These are phyloP conservation scores for Plebejus anna DNA, from an alignment of 2,888 invertebrate genomes.

Conservation along the genomic window DNA sequence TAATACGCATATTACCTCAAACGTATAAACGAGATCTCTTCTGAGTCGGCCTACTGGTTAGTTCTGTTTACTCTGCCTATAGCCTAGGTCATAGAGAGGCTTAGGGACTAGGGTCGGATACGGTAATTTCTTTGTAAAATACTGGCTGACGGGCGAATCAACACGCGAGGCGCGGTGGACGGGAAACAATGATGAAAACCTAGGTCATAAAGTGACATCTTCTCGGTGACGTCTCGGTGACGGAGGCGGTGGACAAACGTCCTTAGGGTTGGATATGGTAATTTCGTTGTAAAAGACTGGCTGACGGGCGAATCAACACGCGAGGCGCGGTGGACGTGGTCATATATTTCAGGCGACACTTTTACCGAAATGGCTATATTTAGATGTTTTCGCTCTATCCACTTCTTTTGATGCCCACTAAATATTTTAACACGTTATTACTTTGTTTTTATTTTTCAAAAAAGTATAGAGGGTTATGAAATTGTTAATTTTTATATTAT, in stretches of 20 bases:
- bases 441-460: background rate
- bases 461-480: no score
- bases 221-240: no score
- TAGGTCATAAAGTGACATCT: no score
- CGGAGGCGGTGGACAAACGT: no score
- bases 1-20: no score
- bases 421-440: background rate
- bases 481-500: background rate
- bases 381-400: background rate
- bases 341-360: background rate
- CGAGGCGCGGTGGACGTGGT: background rate
- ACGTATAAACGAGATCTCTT: no score
- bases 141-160: background rate
- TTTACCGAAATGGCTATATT: background rate
- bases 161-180: conserved; percentile 9
- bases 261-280: background rate
- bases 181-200: no score
- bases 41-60: no score
- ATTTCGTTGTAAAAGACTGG: background rate
- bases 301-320: background rate
- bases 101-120: background rate
- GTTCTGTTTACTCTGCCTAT: no score
- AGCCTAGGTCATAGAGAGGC: no score
- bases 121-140: background rate
- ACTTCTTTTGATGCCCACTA: background rate